phyloP scores from a whole-genome alignment of 2,113 vertebrate genomes.

The Dasyprocta punctata region DNA sequence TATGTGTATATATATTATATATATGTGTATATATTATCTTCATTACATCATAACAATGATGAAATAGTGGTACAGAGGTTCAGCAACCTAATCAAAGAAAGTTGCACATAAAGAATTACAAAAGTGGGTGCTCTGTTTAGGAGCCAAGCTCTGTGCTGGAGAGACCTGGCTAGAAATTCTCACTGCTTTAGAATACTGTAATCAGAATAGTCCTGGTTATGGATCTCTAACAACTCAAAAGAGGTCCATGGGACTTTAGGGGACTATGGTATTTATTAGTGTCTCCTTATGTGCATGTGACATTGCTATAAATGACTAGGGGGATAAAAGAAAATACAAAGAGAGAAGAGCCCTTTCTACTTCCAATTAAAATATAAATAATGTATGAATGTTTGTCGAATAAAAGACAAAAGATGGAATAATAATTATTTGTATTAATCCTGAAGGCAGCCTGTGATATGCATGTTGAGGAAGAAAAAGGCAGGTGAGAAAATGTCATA shows the following conservation, averaged over 20 bases:
- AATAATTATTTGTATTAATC: not conserved
- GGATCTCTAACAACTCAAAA: no score
- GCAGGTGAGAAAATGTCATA: not conserved
- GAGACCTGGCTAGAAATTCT: not conserved
- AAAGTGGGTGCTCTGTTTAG: not conserved
- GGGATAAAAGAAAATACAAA: no score
- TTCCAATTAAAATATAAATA: no score
- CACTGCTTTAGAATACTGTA: no score
- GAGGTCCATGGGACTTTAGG: no score
- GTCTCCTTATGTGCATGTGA: no score
- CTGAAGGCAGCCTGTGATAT: not conserved
- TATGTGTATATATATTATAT: constrained; percentile 13
- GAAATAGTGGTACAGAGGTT: not conserved
- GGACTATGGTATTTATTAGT: no score
- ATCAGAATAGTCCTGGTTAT: no score
- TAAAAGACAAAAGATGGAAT: not conserved
- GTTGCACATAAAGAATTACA: not conserved
- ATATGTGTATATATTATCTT: not conserved
- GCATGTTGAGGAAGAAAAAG: not conserved
- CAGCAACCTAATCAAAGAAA: not conserved
- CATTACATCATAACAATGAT: not conserved
- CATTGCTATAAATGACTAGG: no score
- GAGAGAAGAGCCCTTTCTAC: no score
- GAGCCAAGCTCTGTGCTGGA: not conserved
- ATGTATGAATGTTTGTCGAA: no score